Base-by-base conservation (phyloP, 2,113 vertebrate genomes). In the Pterocles orientalis region DNA sequence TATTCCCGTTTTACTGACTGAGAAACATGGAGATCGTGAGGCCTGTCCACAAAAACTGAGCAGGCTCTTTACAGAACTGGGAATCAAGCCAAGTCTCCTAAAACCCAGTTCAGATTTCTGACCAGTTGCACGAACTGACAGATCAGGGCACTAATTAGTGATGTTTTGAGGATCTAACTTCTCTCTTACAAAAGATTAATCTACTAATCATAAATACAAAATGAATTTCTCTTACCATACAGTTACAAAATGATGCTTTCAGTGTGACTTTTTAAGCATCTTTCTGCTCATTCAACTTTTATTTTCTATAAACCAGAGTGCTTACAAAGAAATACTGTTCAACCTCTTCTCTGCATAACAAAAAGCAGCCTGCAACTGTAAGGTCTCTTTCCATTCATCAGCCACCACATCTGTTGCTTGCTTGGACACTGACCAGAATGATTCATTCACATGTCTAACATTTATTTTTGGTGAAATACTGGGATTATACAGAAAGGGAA, bases 361-460 rank as follows among this genome's bases (percentile, higher is more conserved):
- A 92, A 88, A 93, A 86, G 91, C 43, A 62, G 77, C 79, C 75
- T 88, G 81, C 83, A 84, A 90, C 79, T 95, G 62, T 92, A 73
- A 92, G 87, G 88, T 92, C 72, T 70, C 87, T 96, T 96, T 97
- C 96, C 92, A 93, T 97, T 97, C 96, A 95, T 93, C 92, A 66
- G 62, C 81, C 70, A 94, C 88, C 88, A 92, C 95, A 95, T 93
- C 92, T 97, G 95, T 92, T 95, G 79, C 83, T 86, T 82, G 90
- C 93, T 95, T 97, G 94, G 96, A 95, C 29, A 48, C 86, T 50
- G 80, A 88, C 91, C 78, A 94, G 88, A 97, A 97, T 92, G 95
- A 97, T 89, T 97, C 95, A 97, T 96, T 92, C 92, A 82, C 56
- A 95, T 95, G 93, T 92, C 84, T 94, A 61, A 66, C 77, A 94